Evolutionary conservation across 2,113 vertebrate species (phyloP).

Genomic region (Deroptyus accipitrinus): DNA sequence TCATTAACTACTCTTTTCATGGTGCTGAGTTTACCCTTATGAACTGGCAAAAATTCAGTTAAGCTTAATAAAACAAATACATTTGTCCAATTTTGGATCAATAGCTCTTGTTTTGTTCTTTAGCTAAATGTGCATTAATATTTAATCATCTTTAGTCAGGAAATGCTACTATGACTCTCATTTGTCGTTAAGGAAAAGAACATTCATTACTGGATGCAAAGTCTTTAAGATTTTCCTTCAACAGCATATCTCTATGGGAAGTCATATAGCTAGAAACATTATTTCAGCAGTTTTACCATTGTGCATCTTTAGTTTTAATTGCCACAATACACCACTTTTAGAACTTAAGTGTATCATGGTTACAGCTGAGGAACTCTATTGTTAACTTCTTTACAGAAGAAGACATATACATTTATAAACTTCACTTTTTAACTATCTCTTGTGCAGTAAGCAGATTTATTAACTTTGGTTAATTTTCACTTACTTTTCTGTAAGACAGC

Average conservation of each 20-base stretch:
- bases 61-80: not conserved
- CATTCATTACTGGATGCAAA: conserved; percentile 33
- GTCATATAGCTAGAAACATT: not conserved
- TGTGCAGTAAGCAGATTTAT: conserved; percentile 28
- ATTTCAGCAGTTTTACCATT: conserved; percentile 45
- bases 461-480: conserved; percentile 37
- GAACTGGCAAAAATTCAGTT: not conserved
- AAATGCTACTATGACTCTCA: not conserved
- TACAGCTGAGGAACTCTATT: conserved; percentile 1
- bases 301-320: conserved; percentile 49
- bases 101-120: conserved; percentile 31
- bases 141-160: conserved; percentile 55
- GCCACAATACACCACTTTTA: conserved; percentile 16
- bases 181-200: conserved; percentile 22
- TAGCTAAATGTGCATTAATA: conserved; percentile 6
- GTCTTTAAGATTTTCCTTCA: not conserved
- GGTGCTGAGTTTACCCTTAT: not conserved
- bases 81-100: conserved; percentile 31
- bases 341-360: conserved; percentile 44
- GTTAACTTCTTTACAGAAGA: not conserved
- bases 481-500: conserved; percentile 15
- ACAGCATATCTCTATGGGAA: conserved; percentile 20
- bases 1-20: conserved; percentile 28
- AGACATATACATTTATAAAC: conserved; percentile 37
- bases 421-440: not conserved